Base-by-base conservation (phyloP, 2,888 invertebrate species). In the Mesorhabditis sp. region DNA sequence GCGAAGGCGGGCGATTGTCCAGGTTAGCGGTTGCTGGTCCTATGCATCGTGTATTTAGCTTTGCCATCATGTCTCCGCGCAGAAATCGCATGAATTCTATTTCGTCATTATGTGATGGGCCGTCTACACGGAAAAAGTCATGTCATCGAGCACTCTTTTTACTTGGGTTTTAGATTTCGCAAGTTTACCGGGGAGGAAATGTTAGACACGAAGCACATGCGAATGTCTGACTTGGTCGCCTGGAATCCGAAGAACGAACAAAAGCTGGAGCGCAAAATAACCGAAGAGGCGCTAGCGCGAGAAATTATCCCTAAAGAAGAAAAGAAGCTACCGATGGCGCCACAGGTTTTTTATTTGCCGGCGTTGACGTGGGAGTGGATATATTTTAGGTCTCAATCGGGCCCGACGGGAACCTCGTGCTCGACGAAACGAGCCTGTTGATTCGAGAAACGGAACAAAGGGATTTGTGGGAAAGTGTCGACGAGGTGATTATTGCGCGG, bases 191-290 rank as follows among this genome's bases (percentile, higher is more conserved):
- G 74, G 66, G 73, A 73, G 64, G 77, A 81, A 58, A 68, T 70
- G 62, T 62, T 79, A 61, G 75, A 79, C 66, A 76, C 75, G 62
- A 80, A 76, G 69, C 78, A 68, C 44, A 77, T 75, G 74, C 75
- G 73, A 43, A 82, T 82, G 72, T 70, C 74, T 44, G 83, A 83
- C 68, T 70, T 83, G 72, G 73, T 78, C 6, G 65, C 68, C 28
- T 83, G 82, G 82, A 79, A 77, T 69, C 83, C 83, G 64, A 70
- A 70, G 64, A 74, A 78, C n/a, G 82, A 82, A 70, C 69, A 75
- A 28, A 74, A 72, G 15, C 71, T 80, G 70, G 78, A 42, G 66
- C 7, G 43, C 45, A 58, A 15, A n/a, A 70, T 66, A 0, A 67
- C 70, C 5, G 75, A 76, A 67, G 76, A 78, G 65, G 75, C 73